Base-by-base conservation (phyloP, 2,113 vertebrate species). In the Eptatretus burgeri region DNA sequence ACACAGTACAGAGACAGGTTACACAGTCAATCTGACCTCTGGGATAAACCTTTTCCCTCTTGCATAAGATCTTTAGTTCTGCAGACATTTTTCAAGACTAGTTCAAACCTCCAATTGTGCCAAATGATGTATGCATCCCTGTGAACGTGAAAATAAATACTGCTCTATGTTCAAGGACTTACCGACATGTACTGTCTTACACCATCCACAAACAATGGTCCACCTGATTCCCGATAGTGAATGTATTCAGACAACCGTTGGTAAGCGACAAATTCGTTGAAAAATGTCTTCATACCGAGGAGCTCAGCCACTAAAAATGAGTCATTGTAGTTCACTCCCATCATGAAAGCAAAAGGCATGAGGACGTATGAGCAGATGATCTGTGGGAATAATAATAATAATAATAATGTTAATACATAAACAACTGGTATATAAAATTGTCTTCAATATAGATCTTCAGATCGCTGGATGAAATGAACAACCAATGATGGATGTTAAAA, bases 261-360 rank as follows among this genome's bases (percentile, higher is more conserved):
- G 63, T 80, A 87, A 66, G 82, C 82, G 66, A 91, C 74, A 74
- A 91, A 84, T 71, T 86, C 82, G 73, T 81, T 86, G 70, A 89
- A 78, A 71, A 91, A 83, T 14, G 81, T 85, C 75, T 85, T 91
- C 60, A 77, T 74, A 9, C 82, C 83, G 62, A 86, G 73, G 63
- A 91, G 78, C 69, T 78, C 78, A 51, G 75, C 83, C 1, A 89
- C 78, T 51, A 81, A 72, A 66, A 84, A 86, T 66, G 80, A 81
- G 69, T 91, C 85, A 69, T 87, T 77, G 81, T 78, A 84, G 69
- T 84, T 78, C 51, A 89, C 74, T 2, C 84, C 84, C 83, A 91
- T 85, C 77, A 85, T 76, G 70, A 85, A 87, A 17, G 83, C 76
- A 51, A 87, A 69, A 10, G 83, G 83, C 81, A 85, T 84, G 71